phyloP scores from a whole-genome alignment of 2,797 vertebrate genomes.

The Miichthys miiuy region DNA sequence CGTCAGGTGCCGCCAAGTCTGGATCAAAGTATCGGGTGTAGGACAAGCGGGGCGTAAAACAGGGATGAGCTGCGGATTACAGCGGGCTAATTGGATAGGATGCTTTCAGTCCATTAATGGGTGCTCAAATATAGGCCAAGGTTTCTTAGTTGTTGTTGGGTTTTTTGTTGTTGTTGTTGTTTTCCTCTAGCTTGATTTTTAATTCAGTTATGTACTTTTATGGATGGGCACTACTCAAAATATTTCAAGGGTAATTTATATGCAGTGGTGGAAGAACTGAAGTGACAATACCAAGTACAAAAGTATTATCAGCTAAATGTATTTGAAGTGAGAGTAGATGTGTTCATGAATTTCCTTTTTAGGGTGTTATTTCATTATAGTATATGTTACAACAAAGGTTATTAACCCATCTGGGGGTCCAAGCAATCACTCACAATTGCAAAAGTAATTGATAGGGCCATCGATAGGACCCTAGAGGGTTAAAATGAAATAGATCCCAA shows the following conservation, averaged over 20 bases:
- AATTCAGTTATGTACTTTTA: not conserved
- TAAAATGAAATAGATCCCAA: too few relatives aligned
- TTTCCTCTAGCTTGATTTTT: constrained; percentile 6
- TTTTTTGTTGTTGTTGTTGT: not conserved
- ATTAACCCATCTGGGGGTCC: too few relatives aligned
- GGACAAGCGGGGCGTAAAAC: constrained; percentile 83
- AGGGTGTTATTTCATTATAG: not conserved
- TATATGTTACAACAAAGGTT: not conserved
- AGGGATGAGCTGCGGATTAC: constrained; percentile 83
- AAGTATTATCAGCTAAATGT: not conserved
- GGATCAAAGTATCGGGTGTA: constrained; percentile 87
- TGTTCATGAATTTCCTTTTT: not conserved
- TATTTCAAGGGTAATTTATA: not conserved
- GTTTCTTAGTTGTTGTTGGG: constrained; percentile 1
- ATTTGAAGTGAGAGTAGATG: not conserved
- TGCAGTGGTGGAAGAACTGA: not conserved
- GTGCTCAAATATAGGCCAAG: constrained; percentile 24
- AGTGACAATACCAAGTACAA: not conserved
- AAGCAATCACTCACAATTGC: too few relatives aligned
- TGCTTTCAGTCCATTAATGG: constrained; percentile 72
- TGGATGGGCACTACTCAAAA: not conserved
- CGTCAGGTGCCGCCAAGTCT: constrained; percentile 75
- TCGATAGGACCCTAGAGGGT: too few relatives aligned
- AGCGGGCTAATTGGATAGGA: constrained; percentile 82
- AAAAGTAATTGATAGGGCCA: too few relatives aligned